Evolutionary conservation across 1,140 invertebrate species (phyloP).

Genomic region (Rhopalosiphum maidis): DNA sequence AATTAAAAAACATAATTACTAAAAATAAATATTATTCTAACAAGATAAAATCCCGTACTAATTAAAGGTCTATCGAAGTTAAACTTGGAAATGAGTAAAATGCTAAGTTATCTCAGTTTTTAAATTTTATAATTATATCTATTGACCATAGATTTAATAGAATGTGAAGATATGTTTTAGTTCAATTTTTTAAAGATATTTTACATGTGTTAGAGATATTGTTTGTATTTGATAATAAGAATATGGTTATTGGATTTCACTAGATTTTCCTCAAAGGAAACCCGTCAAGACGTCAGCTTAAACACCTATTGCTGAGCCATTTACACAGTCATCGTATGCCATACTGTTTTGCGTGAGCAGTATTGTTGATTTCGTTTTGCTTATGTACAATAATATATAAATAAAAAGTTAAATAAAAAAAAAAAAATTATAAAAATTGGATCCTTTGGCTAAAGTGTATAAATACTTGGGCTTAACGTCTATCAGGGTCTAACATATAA

Average conservation of each 20-base stretch:
- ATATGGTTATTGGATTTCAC: slow-evolving; percentile 47
- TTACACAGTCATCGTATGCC: slow-evolving; percentile 55
- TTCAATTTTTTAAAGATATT: background rate
- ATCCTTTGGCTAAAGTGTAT: slow-evolving; percentile 56
- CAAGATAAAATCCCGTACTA: background rate
- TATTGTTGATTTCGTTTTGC: slow-evolving; percentile 58
- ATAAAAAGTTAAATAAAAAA: slow-evolving; percentile 58
- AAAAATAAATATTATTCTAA: background rate
- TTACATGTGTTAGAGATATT: background rate
- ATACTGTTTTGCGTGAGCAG: slow-evolving; percentile 53
- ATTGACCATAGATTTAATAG: background rate
- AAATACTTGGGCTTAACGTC: slow-evolving; percentile 55
- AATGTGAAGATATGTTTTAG: background rate
- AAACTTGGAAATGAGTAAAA: background rate
- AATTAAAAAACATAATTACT: background rate
- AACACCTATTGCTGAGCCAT: slow-evolving; percentile 53
- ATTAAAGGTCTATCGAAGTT: background rate
- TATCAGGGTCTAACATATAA: slow-evolving; percentile 57
- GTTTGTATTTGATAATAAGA: slow-evolving; percentile 31
- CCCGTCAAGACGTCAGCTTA: slow-evolving; percentile 56
- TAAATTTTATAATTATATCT: background rate
- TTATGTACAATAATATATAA: slow-evolving; percentile 58
- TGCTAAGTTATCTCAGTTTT: background rate
- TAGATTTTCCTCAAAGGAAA: slow-evolving; percentile 56
- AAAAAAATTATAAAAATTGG: slow-evolving; percentile 56